These are phyloP conservation scores for Sympetrum striolatum DNA, from an alignment of 2,888 invertebrate species.

Conservation along the genomic window DNA sequence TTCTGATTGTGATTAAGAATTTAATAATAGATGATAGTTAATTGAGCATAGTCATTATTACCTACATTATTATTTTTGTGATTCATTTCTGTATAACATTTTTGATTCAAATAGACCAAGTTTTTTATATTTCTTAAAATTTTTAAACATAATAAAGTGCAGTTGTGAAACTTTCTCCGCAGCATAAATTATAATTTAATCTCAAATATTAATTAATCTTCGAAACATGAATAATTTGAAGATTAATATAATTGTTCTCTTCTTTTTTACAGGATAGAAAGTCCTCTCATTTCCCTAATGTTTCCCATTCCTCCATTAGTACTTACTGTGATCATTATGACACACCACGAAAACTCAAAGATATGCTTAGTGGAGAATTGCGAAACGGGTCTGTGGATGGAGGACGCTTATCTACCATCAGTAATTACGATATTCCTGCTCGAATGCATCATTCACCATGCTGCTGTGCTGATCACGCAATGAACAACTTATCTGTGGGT, in stretches of 20 bases:
- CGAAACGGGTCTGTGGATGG: neutral
- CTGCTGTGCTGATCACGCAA: neutral
- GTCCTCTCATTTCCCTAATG: slow-evolving; percentile 32
- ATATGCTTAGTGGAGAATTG: slow-evolving; percentile 22
- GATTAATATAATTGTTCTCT: neutral
- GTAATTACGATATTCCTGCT: slow-evolving; percentile 22
- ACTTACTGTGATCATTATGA: slow-evolving; percentile 51
- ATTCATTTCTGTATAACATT: no score
- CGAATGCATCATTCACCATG: slow-evolving; percentile 5
- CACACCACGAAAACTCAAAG: slow-evolving; percentile 53
- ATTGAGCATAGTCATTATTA: no score
- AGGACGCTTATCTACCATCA: neutral
- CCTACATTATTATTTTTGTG: no score
- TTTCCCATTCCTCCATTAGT: slow-evolving; percentile 58
- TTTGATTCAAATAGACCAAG: no score
- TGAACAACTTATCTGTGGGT: neutral
- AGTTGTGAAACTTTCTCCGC: no score
- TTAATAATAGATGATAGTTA: no score
- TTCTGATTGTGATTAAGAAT: no score
- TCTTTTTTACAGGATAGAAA: slow-evolving; percentile 9
- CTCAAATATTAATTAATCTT: no score
- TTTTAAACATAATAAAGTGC: no score
- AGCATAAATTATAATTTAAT: no score
- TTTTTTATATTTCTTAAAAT: no score
- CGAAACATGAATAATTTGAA: neutral